Conservation (phyloP, 2,888 invertebrate genomes). For the Margaritifera margaritifera region DNA sequence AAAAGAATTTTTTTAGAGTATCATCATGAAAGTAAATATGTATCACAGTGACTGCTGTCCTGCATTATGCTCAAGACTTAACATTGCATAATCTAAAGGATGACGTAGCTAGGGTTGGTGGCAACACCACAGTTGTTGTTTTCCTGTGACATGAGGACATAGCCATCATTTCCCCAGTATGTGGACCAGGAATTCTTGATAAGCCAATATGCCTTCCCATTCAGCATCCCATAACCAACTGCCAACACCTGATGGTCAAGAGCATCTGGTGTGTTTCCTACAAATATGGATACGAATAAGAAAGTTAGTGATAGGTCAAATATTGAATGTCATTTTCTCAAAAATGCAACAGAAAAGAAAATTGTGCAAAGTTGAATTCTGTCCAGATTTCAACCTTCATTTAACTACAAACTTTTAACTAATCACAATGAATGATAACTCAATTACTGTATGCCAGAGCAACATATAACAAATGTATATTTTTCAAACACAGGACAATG, state of each 20-base stretch:
- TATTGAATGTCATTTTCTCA: no score
- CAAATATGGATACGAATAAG: constrained; percentile 24
- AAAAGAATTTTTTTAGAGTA: no score
- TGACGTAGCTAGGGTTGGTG: constrained; percentile 78
- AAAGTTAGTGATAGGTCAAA: no score
- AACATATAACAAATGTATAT: no score
- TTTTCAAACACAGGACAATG: no score
- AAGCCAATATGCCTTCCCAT: constrained; percentile 91
- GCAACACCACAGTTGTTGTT: constrained; percentile 97
- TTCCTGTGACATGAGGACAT: constrained; percentile 90
- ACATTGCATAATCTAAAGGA: constrained; percentile 20
- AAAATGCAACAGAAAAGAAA: no score
- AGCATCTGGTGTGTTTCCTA: constrained; percentile 84
- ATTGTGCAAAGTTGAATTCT: no score
- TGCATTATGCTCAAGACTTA: not conserved
- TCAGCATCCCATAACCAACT: constrained; percentile 90
- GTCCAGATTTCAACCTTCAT: no score
- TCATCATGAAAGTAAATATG: no score
- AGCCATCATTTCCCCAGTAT: constrained; percentile 97
- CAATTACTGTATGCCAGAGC: no score
- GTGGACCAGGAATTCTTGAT: constrained; percentile 98
- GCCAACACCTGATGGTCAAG: constrained; percentile 95
- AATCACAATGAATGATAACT: no score
- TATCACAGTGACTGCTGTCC: not conserved
- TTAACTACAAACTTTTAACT: no score